These are phyloP conservation scores for Lanius ludovicianus DNA, from an alignment of 2,113 vertebrate species.

Conservation along the genomic window DNA sequence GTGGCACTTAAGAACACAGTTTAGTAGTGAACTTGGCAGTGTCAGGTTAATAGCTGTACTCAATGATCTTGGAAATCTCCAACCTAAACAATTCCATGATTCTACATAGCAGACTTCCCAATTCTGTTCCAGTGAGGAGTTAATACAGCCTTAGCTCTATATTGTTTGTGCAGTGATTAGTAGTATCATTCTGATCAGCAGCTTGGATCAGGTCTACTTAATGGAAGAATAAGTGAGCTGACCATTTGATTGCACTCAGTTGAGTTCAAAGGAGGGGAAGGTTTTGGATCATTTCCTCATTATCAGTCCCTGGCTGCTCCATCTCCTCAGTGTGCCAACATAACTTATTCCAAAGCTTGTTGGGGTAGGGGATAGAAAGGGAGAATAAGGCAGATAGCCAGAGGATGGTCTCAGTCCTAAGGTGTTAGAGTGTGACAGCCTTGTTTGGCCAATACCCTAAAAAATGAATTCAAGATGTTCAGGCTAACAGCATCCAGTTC, in stretches of 20 bases:
- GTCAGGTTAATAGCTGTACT: neutral
- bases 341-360: neutral
- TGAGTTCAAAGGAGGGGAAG: neutral
- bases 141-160: neutral
- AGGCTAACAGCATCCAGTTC: neutral
- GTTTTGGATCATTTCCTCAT: neutral
- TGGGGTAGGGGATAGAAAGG: neutral
- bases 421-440: neutral
- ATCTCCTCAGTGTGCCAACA: neutral
- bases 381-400: neutral
- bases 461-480: neutral
- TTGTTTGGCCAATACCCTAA: neutral
- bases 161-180: neutral
- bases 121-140: neutral
- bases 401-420: neutral
- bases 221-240: neutral
- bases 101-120: neutral
- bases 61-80: neutral
- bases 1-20: neutral
- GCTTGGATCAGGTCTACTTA: neutral
- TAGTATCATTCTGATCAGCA: neutral
- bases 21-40: neutral
- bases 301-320: neutral
- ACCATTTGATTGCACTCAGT: neutral
- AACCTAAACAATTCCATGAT: neutral